Evolutionary conservation across 2,797 vertebrate genomes (phyloP), one percentile per base, ranked within the genome.

Genomic region (Vespertilio murinus): DNA sequence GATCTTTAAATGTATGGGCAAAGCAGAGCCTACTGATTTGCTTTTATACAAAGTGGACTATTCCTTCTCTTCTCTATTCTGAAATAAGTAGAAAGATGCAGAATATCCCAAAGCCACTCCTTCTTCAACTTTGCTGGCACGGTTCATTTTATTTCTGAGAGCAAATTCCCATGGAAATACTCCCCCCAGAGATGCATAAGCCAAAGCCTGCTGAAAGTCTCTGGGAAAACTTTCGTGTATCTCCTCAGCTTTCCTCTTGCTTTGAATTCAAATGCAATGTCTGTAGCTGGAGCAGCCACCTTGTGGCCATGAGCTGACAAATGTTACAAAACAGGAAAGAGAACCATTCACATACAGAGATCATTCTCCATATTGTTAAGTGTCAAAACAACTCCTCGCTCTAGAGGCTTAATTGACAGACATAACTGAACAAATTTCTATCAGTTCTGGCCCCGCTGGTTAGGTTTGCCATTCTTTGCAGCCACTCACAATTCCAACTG

Each of bases 81-180:
- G 5, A 56, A 35, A 8, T 7, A 88, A 77, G n/a, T 67, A 12
- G 33, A 22, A 94, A 86, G 52, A 84, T 16, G 33, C 6, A 38
- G 91, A 61, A 40, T 14, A 35, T 30, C 18, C 42, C 75, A 90
- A 92, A 87, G 6, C 42, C 8, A n/a, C n/a, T 6, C 17, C 16
- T 10, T 84, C 28, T 89, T 85, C 6, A 1, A 81, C 52, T 85
- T 94, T 86, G 49, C 35, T 92, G 38, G 61, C 9, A 70, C 40
- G 78, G 52, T 52, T 42, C 23, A 42, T 56, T 83, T 89, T 82
- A 78, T 59, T 90, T 93, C 86, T 88, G 65, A 95, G 77, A 75
- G 23, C 16, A 73, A 92, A 73, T 40, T 54, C 25, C 9, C 14
- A 61, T 71, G 9, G 69, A 82, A 83, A 75, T 56, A 71, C 4